Percentiles rank a stretch among this genome's conserved stretches.
These are phyloP conservation scores for Samia ricini DNA, from an alignment of 1,140 invertebrate genomes.

Conservation along the genomic window DNA sequence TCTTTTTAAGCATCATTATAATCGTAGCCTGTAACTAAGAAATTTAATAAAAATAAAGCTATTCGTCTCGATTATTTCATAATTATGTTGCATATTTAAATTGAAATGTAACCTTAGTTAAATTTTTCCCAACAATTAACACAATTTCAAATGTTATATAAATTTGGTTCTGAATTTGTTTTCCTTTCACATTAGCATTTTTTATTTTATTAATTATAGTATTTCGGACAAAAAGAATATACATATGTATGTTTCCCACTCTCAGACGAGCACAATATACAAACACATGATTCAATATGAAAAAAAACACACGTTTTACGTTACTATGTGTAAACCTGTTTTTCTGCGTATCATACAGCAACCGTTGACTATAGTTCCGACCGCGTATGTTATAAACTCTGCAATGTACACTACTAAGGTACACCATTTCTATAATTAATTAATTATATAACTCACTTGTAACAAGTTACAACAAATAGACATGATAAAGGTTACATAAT, in stretches of 20 bases:
- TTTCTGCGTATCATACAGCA: neutral
- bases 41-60: neutral
- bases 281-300: too few relatives aligned
- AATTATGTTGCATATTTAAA: neutral
- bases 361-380: neutral
- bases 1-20: neutral
- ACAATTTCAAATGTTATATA: neutral
- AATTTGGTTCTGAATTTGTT: neutral
- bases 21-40: neutral
- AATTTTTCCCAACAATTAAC: neutral
- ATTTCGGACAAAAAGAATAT: neutral
- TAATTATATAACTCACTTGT: too few relatives aligned
- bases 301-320: too few relatives aligned
- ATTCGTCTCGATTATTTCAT: neutral
- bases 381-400: too few relatives aligned
- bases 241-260: neutral
- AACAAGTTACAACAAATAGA: too few relatives aligned
- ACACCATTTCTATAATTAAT: too few relatives aligned
- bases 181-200: neutral
- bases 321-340: neutral
- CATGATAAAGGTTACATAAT: too few relatives aligned
- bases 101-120: neutral
- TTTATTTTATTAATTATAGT: neutral
- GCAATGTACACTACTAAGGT: too few relatives aligned
- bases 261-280: too few relatives aligned